Evolutionary conservation across 2,888 invertebrate species (phyloP).

Genomic region (Rhagophthalmus giganteus): DNA sequence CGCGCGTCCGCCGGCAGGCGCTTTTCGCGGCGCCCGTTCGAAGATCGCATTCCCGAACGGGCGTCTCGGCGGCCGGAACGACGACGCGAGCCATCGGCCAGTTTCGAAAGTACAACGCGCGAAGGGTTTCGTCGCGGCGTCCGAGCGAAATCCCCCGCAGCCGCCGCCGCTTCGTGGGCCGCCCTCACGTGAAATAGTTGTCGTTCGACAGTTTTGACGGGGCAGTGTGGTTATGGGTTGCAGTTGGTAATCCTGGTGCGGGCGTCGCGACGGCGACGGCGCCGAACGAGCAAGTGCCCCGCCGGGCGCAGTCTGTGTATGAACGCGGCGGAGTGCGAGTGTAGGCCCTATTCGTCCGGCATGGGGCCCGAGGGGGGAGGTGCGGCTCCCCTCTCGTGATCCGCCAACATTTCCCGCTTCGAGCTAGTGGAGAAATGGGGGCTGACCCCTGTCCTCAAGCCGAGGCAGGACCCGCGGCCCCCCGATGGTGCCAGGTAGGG

Average conservation of each 20-base stretch:
- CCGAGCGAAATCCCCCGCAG: too few relatives aligned
- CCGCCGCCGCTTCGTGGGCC: too few relatives aligned
- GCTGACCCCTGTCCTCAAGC: conserved; percentile 96
- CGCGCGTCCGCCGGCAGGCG: too few relatives aligned
- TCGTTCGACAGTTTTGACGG: too few relatives aligned
- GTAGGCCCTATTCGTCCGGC: conserved; percentile 57
- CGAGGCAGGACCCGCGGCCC: conserved; percentile 91
- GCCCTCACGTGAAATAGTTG: too few relatives aligned
- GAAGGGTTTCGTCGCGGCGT: too few relatives aligned
- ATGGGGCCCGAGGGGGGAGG: conserved; percentile 67
- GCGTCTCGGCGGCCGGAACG: too few relatives aligned
- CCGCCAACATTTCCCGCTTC: conserved; percentile 95
- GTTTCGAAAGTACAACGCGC: too few relatives aligned
- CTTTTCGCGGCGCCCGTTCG: too few relatives aligned
- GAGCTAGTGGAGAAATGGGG: conserved; percentile 97
- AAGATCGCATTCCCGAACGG: too few relatives aligned
- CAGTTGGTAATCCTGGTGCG: conserved; percentile 51
- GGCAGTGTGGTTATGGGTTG: conserved; percentile 24
- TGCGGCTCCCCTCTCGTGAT: conserved; percentile 65
- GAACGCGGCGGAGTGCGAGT: conserved; percentile 54
- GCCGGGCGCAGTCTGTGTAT: conserved; percentile 55
- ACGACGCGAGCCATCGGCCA: too few relatives aligned
- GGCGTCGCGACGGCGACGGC: conserved; percentile 46
- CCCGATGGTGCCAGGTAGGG: conserved; percentile 74
- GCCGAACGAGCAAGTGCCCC: conserved; percentile 46